phyloP scores from a whole-genome alignment of 2,797 vertebrate species.

The Epinephelus malabaricus region DNA sequence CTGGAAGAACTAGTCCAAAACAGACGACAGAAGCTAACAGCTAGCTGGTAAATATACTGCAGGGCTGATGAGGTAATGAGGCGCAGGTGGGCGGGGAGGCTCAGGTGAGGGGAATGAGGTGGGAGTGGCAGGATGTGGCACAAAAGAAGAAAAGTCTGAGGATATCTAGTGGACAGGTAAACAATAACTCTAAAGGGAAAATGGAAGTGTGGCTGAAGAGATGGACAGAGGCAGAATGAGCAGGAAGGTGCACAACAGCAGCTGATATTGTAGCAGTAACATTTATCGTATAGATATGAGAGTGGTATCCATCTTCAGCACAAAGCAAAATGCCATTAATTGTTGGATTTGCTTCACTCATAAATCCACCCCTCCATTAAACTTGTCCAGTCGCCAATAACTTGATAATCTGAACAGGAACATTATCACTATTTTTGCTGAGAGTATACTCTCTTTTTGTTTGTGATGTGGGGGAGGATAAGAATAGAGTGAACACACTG shows the following conservation, averaged over 20 bases:
- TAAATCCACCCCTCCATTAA: background rate
- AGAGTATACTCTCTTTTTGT: background rate
- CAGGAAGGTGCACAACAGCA: background rate
- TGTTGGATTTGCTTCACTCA: background rate
- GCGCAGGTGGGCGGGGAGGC: background rate
- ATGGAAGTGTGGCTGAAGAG: background rate
- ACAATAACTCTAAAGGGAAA: background rate
- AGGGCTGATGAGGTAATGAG: background rate
- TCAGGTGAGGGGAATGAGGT: background rate
- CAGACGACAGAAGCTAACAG: no score
- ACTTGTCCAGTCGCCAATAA: background rate
- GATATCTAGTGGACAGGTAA: background rate
- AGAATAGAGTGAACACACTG: background rate
- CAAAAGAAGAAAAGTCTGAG: background rate
- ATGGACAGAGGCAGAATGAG: background rate
- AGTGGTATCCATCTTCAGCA: background rate
- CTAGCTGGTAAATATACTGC: background rate
- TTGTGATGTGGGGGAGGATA: constrained; percentile 9
- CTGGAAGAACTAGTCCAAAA: background rate
- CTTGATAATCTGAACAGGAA: background rate
- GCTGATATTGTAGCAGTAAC: background rate
- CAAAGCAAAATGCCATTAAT: background rate
- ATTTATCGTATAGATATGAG: background rate
- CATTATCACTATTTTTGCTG: background rate
- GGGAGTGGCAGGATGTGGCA: background rate